Percentiles rank a stretch among this genome's conserved stretches.
These are phyloP conservation scores for Xenentodon cancila DNA, from an alignment of 2,797 vertebrate species.

Conservation along the genomic window DNA sequence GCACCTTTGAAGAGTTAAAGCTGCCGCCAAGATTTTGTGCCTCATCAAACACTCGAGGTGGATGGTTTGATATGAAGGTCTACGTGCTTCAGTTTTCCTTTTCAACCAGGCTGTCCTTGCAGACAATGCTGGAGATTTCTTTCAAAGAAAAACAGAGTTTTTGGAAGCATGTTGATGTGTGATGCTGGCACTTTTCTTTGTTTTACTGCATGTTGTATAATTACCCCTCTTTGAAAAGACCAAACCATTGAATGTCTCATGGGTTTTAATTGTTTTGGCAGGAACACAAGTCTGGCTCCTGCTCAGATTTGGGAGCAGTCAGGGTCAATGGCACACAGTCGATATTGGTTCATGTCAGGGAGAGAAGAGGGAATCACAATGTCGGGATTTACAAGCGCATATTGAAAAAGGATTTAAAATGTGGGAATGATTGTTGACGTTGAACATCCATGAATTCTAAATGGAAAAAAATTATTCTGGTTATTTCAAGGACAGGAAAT, in stretches of 20 bases:
- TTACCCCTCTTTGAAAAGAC: conserved; percentile 28
- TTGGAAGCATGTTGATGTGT: background rate
- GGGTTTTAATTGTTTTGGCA: conserved; percentile 71
- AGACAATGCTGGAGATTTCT: no score
- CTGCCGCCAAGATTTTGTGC: conserved; percentile 16
- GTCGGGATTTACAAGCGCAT: conserved; percentile 55
- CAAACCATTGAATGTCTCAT: conserved; percentile 37
- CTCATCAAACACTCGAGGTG: conserved; percentile 12
- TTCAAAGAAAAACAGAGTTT: no score
- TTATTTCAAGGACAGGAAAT: conserved; percentile 36
- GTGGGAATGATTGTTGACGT: conserved; percentile 59
- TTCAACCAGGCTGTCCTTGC: no score
- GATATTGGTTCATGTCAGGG: conserved; percentile 67
- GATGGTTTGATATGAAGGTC: conserved; percentile 25
- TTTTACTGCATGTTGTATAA: conserved; percentile 31
- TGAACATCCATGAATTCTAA: conserved; percentile 53
- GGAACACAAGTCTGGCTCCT: conserved; percentile 41
- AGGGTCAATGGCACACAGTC: conserved; percentile 61
- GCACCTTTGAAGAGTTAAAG: conserved; percentile 27
- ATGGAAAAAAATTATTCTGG: conserved; percentile 36
- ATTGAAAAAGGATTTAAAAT: conserved; percentile 65
- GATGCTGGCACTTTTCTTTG: conserved; percentile 27
- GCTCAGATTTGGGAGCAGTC: conserved; percentile 52
- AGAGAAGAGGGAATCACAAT: conserved; percentile 26
- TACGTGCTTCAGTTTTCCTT: no score